A percentile compares a stretch with the other conserved stretches of the same genome.
phyloP scores from a whole-genome alignment of 2,888 invertebrate species.

The Papilio gigon region DNA sequence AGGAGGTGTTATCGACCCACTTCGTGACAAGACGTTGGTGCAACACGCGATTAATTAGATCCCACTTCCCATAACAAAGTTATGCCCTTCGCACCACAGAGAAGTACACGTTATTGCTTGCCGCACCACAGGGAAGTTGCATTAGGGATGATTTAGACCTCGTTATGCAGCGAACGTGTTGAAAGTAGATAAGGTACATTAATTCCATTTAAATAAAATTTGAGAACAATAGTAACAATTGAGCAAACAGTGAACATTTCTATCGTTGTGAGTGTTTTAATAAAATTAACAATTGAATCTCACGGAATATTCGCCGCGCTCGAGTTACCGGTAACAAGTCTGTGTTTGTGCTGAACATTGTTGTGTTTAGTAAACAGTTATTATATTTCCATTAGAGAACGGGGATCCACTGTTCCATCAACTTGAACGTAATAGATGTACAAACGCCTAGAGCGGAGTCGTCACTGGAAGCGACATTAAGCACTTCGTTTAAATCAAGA shows the following conservation, averaged over 20 bases:
- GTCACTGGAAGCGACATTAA: conserved; percentile 28
- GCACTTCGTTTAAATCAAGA: conserved; percentile 21
- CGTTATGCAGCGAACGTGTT: too few species aligned
- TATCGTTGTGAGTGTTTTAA: conserved; percentile 8
- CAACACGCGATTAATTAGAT: too few species aligned
- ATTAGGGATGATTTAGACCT: too few species aligned
- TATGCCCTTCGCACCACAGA: too few species aligned
- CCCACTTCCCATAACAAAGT: too few species aligned
- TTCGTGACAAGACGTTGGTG: too few species aligned
- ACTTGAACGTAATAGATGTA: conserved; percentile 52
- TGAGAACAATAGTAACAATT: conserved; percentile 24
- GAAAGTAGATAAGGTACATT: conserved; percentile 1
- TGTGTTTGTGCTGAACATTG: conserved; percentile 49
- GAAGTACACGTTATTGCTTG: too few species aligned
- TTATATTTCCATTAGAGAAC: conserved; percentile 63
- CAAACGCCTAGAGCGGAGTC: conserved; percentile 25
- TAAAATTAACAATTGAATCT: conserved; percentile 15
- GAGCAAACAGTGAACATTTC: conserved; percentile 11
- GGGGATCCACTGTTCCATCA: conserved; percentile 46
- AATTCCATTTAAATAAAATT: not conserved
- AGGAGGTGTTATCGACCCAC: too few species aligned
- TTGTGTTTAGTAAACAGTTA: conserved; percentile 57
- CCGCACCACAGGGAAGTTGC: too few species aligned
- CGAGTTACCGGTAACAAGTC: conserved; percentile 27
- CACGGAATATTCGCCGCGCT: conserved; percentile 6